Base-by-base conservation (phyloP, 2,113 vertebrate species). In the Paramisgurnus dabryanus region DNA sequence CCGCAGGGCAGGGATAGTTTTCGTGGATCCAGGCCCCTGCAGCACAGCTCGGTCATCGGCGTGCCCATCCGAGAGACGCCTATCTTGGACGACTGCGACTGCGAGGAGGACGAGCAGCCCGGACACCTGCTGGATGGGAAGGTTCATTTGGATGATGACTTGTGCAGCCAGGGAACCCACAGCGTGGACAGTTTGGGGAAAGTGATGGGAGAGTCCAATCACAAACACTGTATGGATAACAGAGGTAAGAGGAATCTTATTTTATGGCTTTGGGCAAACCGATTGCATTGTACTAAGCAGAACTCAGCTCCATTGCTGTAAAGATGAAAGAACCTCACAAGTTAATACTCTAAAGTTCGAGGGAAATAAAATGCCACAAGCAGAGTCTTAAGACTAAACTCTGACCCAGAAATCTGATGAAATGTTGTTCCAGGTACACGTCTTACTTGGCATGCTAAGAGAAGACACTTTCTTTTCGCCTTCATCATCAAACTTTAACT, bases 31-130 rank as follows among this genome's bases (percentile, higher is more conserved):
- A 92, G 93, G 65, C 89, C 97, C 80, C 97, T 97, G 79, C 94
- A 95, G 2, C 94, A 97, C 67, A 93, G 91, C 86, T 98, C 98
- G 0, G 97, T 98, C 81, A 97, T 99, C 0, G 96, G 98, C 0
- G 95, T 98, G 91, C 97, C 97, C 79, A 97, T 99, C 85, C 95
- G 97, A 0, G 98, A 99, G 92, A 99, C 97, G 0, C 97, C 98
- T 74, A 99, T 99, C 86, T 91, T 99, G 22, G 97, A 99, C 0
- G 98, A 99, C 87, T 98, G 95, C 0, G 97, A 99, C 90, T 96
- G 93, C 0, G 97, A 98, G 4, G 96, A 98, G 0, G 95, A 96
- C 0, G 97, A 98, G 1, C 94, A 93, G 1, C 93, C 89, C 0
- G 89, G 88, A 27, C 91, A 91, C 71, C 90, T 90, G 82, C 86